Evolutionary conservation across 2,797 vertebrate genomes (phyloP).

Genomic region (Lophius americanus): DNA sequence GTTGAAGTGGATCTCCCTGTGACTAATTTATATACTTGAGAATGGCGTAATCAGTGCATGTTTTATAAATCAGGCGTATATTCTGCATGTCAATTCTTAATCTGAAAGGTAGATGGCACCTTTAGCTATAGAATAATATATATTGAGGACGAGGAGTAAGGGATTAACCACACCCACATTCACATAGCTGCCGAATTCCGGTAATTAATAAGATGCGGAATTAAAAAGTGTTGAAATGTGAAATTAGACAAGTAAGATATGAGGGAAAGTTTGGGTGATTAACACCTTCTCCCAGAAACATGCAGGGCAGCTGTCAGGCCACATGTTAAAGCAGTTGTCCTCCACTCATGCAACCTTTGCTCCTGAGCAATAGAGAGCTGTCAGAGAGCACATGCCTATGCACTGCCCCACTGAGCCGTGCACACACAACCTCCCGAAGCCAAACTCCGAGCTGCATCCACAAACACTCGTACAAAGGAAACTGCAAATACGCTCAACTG

Average conservation of each 20-base stretch:
- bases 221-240: neutral
- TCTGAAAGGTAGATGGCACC: neutral
- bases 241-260: too few relatives aligned
- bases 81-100: neutral
- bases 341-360: constrained; percentile 73
- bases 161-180: too few relatives aligned
- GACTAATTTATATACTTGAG: neutral
- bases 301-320: constrained; percentile 60
- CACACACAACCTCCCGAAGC: constrained; percentile 27
- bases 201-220: neutral
- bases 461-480: neutral
- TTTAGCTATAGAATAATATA: too few relatives aligned
- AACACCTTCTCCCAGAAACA: constrained; percentile 52
- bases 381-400: constrained; percentile 77
- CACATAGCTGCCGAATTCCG: neutral
- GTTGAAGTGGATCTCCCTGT: neutral
- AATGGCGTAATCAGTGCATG: neutral
- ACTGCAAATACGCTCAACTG: constrained; percentile 5
- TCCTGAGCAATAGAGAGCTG: constrained; percentile 67
- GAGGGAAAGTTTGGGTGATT: constrained; percentile 52
- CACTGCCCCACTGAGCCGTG: constrained; percentile 75
- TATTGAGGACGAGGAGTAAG: too few relatives aligned
- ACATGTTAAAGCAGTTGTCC: constrained; percentile 76
- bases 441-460: neutral
- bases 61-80: neutral